Base-by-base conservation (phyloP, 1,140 invertebrate species). In the Dendrolimus kikuchii region DNA sequence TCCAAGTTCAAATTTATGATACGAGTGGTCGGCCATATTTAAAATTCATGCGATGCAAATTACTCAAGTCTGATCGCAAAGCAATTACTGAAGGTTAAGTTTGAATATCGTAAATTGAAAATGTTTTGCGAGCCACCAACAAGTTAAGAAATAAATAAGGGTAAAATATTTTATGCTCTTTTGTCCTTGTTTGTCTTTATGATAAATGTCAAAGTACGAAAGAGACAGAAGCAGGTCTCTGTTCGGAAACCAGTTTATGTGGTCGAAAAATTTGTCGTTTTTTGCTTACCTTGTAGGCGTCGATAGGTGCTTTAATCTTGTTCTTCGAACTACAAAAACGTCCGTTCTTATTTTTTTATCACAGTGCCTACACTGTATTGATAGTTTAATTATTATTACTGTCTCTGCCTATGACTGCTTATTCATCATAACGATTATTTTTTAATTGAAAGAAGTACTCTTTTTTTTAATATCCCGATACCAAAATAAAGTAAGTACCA, bases 141-240 rank as follows among this genome's bases (percentile, higher is more conserved):
- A 83, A 83, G 77, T 82, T 81, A 81, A 83, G 76, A 81, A 79
- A 83, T 81, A 77, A 77, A 71, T 69, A 64, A 71, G 57, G 56
- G 53, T 57, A 64, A 70, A 63, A 68, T 66, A 74, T 74, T 70
- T 71, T 55, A 54, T 59, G 43, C 56, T 38, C 52, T 59, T 49
- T 49, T n/a, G 47, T 42, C 42, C 38, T 65, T 51, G 36, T 46
- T 60, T 49, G 5, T 46, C 36, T 40, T 7, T 38, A 53, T 39
- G 6, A 8, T 7, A 42, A 9, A 41, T 38, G 7, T 6, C 5
- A 8, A 38, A 38, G 66, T 54, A 60, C 6, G 44, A 68, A 23
- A 40, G 58, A 53, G 64, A 65, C n/a, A 9, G 59, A 42, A 41
- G 8, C 61, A 60, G 74, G 71, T 68, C 50, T 55, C 52, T 49